Evolutionary conservation across 2,113 vertebrate genomes (phyloP).

Genomic region (Alosa alosa): DNA sequence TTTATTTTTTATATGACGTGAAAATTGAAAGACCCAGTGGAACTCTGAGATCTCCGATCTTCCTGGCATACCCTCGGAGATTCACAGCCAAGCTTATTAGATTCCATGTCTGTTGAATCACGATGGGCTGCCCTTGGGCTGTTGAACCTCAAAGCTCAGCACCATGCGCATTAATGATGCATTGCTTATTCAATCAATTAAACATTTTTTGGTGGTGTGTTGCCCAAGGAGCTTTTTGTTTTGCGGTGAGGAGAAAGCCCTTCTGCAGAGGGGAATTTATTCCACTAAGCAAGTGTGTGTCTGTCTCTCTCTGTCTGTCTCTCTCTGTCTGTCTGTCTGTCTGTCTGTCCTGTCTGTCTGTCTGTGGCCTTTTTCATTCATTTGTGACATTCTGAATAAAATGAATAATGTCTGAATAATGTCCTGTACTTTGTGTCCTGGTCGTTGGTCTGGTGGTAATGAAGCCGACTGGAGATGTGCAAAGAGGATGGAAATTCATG

Average conservation of each 20-base stretch:
- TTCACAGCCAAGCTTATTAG: constrained; percentile 1
- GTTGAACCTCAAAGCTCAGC: neutral
- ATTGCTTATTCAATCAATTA: constrained; percentile 18
- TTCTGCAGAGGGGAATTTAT: neutral
- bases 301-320: too few relatives aligned
- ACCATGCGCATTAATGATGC: constrained; percentile 9
- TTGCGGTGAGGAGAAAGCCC: neutral
- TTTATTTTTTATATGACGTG: neutral
- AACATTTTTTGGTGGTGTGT: constrained; percentile 8
- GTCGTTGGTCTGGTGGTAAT: neutral
- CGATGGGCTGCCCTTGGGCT: neutral
- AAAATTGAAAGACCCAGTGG: neutral
- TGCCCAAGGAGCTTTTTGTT: neutral
- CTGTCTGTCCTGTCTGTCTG: neutral
- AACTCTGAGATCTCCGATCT: neutral
- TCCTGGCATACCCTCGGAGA: neutral
- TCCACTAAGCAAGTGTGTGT: neutral
- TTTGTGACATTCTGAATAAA: neutral
- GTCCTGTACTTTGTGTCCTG: neutral
- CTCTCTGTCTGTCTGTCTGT: neutral
- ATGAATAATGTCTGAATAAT: neutral
- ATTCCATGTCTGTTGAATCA: neutral
- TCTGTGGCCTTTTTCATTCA: neutral
- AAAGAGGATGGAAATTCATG: neutral
- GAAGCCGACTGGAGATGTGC: neutral